A percentile compares a stretch with the other conserved stretches of the same genome.
These are phyloP conservation scores for Drosophila quinaria DNA, from an alignment of 2,888 invertebrate genomes.

Conservation along the genomic window DNA sequence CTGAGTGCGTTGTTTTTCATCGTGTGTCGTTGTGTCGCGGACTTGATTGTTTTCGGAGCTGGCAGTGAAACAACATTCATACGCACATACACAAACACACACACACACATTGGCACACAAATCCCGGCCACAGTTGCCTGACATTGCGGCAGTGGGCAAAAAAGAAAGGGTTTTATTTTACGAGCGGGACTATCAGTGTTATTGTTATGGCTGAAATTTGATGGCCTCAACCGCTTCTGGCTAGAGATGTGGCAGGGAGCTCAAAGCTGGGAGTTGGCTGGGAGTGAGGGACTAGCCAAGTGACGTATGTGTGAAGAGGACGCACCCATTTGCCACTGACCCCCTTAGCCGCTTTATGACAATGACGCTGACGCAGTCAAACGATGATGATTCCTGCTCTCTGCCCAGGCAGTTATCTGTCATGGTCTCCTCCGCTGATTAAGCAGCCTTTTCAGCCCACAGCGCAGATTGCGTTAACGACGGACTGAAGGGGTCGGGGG, in stretches of 20 bases:
- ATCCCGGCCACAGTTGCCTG: conserved; percentile 60
- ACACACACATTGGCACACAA: conserved; percentile 43
- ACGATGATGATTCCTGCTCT: conserved; percentile 48
- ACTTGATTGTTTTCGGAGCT: conserved; percentile 74
- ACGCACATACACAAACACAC: conserved; percentile 4
- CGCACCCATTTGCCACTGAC: conserved; percentile 5
- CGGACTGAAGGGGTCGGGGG: conserved; percentile 12
- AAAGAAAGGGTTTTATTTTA: conserved; percentile 76
- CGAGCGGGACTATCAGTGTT: conserved; percentile 80
- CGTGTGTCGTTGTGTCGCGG: conserved; percentile 58
- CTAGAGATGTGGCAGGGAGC: conserved; percentile 8
- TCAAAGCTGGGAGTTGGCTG: background rate
- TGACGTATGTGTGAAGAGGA: conserved; percentile 51
- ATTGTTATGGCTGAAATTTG: conserved; percentile 81
- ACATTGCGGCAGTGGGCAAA: conserved; percentile 37
- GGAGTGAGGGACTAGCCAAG: conserved; percentile 42
- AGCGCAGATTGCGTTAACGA: conserved; percentile 67
- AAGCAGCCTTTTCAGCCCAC: conserved; percentile 26
- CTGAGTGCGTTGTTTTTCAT: conserved; percentile 44
- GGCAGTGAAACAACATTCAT: conserved; percentile 60
- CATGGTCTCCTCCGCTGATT: conserved; percentile 39
- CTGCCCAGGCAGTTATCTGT: conserved; percentile 60
- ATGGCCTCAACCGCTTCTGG: conserved; percentile 73
- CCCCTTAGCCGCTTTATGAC: conserved; percentile 49
- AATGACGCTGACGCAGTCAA: conserved; percentile 60